Evolutionary conservation across 2,888 invertebrate genomes (phyloP).

Genomic region (Melanotus villosus): DNA sequence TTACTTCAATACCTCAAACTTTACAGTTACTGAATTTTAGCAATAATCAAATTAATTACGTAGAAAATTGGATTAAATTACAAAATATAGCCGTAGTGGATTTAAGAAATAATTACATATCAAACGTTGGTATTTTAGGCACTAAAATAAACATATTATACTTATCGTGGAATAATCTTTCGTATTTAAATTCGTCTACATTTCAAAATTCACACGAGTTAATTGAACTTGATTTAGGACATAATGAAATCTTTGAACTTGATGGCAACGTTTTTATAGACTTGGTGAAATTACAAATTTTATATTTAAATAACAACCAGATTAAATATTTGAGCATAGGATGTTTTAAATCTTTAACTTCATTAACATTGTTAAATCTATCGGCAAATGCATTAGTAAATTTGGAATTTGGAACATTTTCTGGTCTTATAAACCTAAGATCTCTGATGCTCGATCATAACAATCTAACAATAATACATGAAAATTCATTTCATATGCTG

Average conservation of each 20-base stretch:
- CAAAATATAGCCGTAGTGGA: background rate
- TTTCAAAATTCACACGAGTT: background rate
- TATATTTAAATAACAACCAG: constrained; percentile 9
- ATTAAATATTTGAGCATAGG: background rate
- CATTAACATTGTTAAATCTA: background rate
- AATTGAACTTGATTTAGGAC: constrained; percentile 6
- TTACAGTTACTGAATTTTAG: background rate
- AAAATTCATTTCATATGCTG: constrained; percentile 19
- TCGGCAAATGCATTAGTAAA: background rate
- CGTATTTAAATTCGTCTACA: background rate
- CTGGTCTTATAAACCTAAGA: background rate
- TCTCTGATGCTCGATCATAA: background rate
- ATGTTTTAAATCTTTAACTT: constrained; percentile 1
- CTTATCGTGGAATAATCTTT: background rate
- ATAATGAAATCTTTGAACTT: background rate
- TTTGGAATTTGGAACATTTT: constrained; percentile 9
- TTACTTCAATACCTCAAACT: background rate
- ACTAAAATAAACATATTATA: background rate
- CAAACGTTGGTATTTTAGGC: background rate
- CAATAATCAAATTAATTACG: background rate
- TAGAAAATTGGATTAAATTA: constrained; percentile 1
- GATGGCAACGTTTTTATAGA: background rate
- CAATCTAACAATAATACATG: background rate
- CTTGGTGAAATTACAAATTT: background rate
- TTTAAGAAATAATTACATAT: background rate